Base-by-base conservation (phyloP, 2,113 vertebrate species). In the Pteronura brasiliensis region DNA sequence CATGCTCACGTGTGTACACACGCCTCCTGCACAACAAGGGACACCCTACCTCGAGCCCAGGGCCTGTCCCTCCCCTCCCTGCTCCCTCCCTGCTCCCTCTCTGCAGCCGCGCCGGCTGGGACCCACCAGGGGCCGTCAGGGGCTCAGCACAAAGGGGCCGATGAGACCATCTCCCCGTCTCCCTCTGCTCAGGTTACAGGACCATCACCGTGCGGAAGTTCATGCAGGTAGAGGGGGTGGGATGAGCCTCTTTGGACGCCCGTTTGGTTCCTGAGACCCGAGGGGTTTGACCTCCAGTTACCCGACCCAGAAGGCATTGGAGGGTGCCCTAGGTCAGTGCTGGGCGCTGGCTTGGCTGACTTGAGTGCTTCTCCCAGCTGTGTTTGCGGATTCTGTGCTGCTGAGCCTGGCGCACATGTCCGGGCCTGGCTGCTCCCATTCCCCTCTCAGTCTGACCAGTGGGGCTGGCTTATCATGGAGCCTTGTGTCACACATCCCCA, bases 161-260 rank as follows among this genome's bases (percentile, higher is more conserved):
- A 81, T 21, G 15, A 61, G 63, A 71, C 7, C 34, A 4, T n/a
- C 15, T 23, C 72, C 74, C 36, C 59, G 67, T 80, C 71, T 88
- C 29, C n/a, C 57, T 88, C 67, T 90, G 6, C 76, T 20, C 86
- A 99, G 99, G 99, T 63, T 99, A 99, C 88, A 99, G 99, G 97
- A 99, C 99, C 4, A 99, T 99, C 95, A 98, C 98, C 0, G 99
- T 99, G 85, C 99, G 99, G 93, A 99, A 99, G 86, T 96, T 99
- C 89, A 99, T 99, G 99, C 99, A 99, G 99, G 99, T 99, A 99
- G 90, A 59, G 74, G 29, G 25, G 69, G 8, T 15, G 36, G 20
- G 0, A 14, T 2, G 7, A 7, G 20, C 10, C 25, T 52, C 31
- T 84, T 23, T 42, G 12, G 34, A 49, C 23, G 1, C 3, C 86